phyloP scores from a whole-genome alignment of 2,113 vertebrate species.

The Heptranchias perlo region DNA sequence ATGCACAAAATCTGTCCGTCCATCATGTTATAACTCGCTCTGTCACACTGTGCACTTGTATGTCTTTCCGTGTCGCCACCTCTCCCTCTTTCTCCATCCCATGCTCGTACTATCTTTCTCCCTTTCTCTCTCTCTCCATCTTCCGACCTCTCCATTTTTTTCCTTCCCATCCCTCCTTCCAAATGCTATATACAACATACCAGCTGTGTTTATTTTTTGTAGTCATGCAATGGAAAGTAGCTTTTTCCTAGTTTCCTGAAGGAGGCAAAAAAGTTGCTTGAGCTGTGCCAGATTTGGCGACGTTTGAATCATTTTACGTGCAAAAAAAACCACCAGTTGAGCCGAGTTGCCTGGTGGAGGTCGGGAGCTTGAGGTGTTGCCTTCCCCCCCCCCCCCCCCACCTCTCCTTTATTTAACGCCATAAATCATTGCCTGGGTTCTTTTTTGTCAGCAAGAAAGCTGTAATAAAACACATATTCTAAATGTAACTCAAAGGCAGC shows the following conservation, averaged over 20 bases:
- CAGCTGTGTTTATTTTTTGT: constrained; percentile 25
- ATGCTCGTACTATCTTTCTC: neutral
- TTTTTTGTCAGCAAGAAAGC: constrained; percentile 52
- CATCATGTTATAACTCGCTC: neutral
- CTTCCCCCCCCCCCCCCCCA: constrained; percentile 35
- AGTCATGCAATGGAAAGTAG: constrained; percentile 18
- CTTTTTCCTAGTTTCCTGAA: constrained; percentile 11
- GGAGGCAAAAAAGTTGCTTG: neutral
- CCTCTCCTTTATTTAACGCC: constrained; percentile 52
- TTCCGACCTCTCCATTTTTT: neutral
- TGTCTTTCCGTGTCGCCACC: neutral
- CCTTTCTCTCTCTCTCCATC: neutral
- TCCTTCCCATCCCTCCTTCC: neutral
- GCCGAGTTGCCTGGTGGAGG: constrained; percentile 47
- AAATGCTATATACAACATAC: neutral
- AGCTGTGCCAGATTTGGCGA: neutral
- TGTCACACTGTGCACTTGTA: no score
- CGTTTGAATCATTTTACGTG: neutral
- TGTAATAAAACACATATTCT: constrained; percentile 53
- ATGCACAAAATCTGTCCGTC: neutral
- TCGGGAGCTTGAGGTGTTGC: constrained; percentile 47
- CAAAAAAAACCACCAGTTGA: constrained; percentile 41
- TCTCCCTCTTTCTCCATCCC: neutral
- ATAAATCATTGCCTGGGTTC: constrained; percentile 50
- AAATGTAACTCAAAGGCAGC: constrained; percentile 51